Evolutionary conservation across 2,113 vertebrate genomes (phyloP).

Genomic region (Plectropomus leopardus): DNA sequence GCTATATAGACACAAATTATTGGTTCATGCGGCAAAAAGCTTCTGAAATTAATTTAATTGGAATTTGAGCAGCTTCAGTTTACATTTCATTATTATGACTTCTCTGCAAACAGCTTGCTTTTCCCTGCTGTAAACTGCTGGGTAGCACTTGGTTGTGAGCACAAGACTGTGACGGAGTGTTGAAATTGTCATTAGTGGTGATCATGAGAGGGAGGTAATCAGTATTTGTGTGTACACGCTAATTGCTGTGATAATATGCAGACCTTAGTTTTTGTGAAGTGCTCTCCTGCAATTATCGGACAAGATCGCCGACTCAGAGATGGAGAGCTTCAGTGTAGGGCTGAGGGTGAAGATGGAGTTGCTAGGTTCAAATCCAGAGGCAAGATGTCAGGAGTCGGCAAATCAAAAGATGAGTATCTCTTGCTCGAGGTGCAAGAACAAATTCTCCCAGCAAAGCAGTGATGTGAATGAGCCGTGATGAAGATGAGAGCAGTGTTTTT

Average conservation of each 20-base stretch:
- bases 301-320: constrained; percentile 32
- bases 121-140: constrained; percentile 33
- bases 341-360: constrained; percentile 35
- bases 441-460: constrained; percentile 43
- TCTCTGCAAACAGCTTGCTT: constrained; percentile 36
- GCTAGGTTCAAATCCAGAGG: constrained; percentile 36
- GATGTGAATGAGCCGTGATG: constrained; percentile 10
- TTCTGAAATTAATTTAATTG: constrained; percentile 64
- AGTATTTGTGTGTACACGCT: constrained; percentile 49
- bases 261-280: constrained; percentile 25
- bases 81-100: constrained; percentile 38
- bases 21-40: constrained; percentile 56
- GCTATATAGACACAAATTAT: constrained; percentile 59
- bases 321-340: constrained; percentile 15
- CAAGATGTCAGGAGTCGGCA: constrained; percentile 39
- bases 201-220: constrained; percentile 56
- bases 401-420: constrained; percentile 61
- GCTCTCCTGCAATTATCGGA: constrained; percentile 58
- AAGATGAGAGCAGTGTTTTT: constrained; percentile 31
- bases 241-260: constrained; percentile 65
- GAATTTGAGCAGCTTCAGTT: constrained; percentile 67
- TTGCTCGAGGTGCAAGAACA: constrained; percentile 14
- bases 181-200: constrained; percentile 41
- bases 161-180: constrained; percentile 3
- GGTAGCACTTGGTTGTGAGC: constrained; percentile 38